Percentiles rank a stretch among this genome's conserved stretches.
These are phyloP conservation scores for Atta texana DNA, from an alignment of 1,140 invertebrate genomes.

Conservation along the genomic window DNA sequence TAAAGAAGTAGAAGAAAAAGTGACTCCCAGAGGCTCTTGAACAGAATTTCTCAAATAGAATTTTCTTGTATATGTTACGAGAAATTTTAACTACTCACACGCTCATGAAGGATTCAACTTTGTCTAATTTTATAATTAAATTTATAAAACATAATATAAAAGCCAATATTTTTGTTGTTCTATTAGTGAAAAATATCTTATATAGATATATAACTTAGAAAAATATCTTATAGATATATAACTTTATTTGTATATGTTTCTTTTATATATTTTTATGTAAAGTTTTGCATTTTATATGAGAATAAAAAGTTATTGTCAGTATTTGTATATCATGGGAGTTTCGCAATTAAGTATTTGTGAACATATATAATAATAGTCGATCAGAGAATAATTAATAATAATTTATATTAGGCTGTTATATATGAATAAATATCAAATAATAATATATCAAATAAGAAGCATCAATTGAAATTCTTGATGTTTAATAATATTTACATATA, in stretches of 20 bases:
- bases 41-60: background rate
- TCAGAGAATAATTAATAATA: background rate
- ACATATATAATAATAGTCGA: background rate
- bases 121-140: background rate
- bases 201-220: background rate
- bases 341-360: background rate
- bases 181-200: background rate
- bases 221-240: background rate
- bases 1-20: background rate
- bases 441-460: too few species aligned
- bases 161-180: background rate
- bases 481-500: too few species aligned
- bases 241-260: background rate
- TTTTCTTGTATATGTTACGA: background rate
- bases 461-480: too few species aligned
- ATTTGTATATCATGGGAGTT: background rate
- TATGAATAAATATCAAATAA: too few species aligned
- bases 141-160: background rate
- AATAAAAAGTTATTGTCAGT: background rate
- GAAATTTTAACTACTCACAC: background rate
- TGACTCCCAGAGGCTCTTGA: background rate
- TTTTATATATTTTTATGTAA: background rate
- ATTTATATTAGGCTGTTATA: too few species aligned
- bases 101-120: background rate
- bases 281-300: background rate